A percentile compares a stretch with the other conserved stretches of the same genome.
phyloP scores from a whole-genome alignment of 2,888 invertebrate species.

The Eulithis testata region DNA sequence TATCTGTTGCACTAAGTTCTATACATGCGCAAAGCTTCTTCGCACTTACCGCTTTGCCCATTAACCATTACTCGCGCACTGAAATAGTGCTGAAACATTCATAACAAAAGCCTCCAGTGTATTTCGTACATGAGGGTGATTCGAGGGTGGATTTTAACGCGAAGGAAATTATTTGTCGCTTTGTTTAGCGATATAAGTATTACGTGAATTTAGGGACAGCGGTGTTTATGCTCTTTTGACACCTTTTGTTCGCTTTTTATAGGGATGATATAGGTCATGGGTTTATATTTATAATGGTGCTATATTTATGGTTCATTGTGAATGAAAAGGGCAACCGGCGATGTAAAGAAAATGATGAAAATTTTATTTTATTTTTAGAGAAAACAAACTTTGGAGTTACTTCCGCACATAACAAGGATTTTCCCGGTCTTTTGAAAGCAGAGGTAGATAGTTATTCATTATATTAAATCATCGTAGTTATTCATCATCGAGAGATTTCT shows the following conservation, averaged over 20 bases:
- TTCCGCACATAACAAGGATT: background rate
- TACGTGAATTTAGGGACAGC: slow-evolving; percentile 53
- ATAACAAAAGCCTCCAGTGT: slow-evolving; percentile 41
- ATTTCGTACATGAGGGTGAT: slow-evolving; percentile 22
- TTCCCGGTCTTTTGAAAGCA: background rate
- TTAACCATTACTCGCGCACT: slow-evolving; percentile 45
- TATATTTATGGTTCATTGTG: slow-evolving; percentile 39
- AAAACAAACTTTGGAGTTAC: background rate
- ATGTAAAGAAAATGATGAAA: slow-evolving; percentile 14
- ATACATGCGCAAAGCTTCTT: slow-evolving; percentile 64
- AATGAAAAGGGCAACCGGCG: slow-evolving; percentile 35
- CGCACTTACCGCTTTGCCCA: slow-evolving; percentile 34
- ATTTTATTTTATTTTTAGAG: background rate
- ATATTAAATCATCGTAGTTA: too few species aligned
- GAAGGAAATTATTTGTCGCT: slow-evolving; percentile 57
- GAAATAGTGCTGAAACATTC: background rate
- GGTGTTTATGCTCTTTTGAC: slow-evolving; percentile 55
- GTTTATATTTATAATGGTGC: slow-evolving; percentile 36
- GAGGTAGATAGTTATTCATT: background rate
- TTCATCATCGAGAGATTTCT: too few species aligned
- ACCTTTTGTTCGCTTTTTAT: slow-evolving; percentile 45
- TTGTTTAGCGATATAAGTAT: slow-evolving; percentile 57
- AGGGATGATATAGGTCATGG: slow-evolving; percentile 36
- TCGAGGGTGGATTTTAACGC: slow-evolving; percentile 38
- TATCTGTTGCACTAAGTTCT: slow-evolving; percentile 62